Base-by-base conservation (phyloP, 2,113 vertebrate species). In the Delphinus delphis region DNA sequence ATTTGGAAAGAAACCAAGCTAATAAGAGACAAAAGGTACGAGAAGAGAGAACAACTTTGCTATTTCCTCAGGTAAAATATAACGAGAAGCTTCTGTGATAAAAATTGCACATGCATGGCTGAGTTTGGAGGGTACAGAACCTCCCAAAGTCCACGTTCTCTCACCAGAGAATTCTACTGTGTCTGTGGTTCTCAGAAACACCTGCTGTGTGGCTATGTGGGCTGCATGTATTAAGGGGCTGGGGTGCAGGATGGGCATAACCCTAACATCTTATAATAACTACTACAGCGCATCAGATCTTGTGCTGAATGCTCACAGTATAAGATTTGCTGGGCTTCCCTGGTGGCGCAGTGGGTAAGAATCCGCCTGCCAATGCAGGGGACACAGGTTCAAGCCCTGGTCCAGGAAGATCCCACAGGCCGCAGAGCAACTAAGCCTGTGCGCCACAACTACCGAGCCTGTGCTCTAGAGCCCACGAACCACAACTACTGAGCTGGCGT, bases 1-100 rank as follows among this genome's bases (percentile, higher is more conserved):
- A 90, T 94, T 81, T 97, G 71, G 67, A 96, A 18, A 73, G 36
- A 97, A 88, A 90, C 25, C 67, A 97, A 96, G 8, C 17, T 93
- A 95, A 88, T 74, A 92, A 88, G 76, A 92, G 25, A 79, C 17
- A n/a, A 91, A 84, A 77, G 12, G 18, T 47, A 82, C 58, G 44
- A 84, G 9, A 26, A 41, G 74, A 81, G 25, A 93, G 62, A 47
- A 92, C 63, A 83, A 65, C 65, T 90, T 90, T 84, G 73, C 76
- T 95, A 90, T 91, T 96, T 96, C 67, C 62, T 53, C 67, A 47
- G 90, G 71, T 62, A 85, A 94, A 84, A 83, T 90, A 73, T 44
- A 89, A 67, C 17, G 65, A 55, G 55, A 33, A 92, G 38, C 55
- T 71, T 86, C 88, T 33, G 4, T 4, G 50, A 67, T 86, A 82